Percentiles rank a stretch among this genome's conserved stretches.
These are phyloP conservation scores for Adineta ricciae DNA, from an alignment of 2,888 invertebrate species.

Conservation along the genomic window DNA sequence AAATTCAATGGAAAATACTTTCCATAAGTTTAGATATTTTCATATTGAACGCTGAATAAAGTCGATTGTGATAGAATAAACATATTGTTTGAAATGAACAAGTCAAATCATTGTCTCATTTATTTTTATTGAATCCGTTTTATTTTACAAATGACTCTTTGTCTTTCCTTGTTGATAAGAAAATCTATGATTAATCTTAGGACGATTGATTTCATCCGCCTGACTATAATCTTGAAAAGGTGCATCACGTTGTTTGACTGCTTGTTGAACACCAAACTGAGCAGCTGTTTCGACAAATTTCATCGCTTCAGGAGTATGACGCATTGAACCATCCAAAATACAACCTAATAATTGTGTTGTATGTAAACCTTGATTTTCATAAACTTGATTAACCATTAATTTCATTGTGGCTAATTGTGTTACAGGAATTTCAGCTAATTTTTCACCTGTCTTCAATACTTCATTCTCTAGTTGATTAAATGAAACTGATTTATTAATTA, in stretches of 20 bases:
- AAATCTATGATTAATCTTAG: not conserved
- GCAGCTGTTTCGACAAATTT: not conserved
- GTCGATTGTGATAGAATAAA: no score
- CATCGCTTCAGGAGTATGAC: not conserved
- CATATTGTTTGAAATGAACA: no score
- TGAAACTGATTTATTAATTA: not conserved
- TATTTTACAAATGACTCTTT: not conserved
- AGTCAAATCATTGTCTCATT: no score
- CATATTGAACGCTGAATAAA: no score
- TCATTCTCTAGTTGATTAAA: not conserved
- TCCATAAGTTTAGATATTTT: no score
- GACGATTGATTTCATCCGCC: not conserved
- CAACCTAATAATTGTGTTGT: not conserved
- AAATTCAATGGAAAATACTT: no score
- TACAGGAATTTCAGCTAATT: not conserved
- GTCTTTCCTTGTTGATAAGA: not conserved
- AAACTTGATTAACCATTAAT: not conserved
- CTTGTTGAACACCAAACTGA: not conserved
- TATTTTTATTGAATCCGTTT: not conserved
- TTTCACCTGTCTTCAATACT: not conserved
- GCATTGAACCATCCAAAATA: not conserved
- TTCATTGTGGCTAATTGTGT: not conserved
- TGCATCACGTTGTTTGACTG: not conserved
- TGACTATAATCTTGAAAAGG: not conserved
- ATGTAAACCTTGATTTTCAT: not conserved